These are phyloP conservation scores for Poecilia picta DNA, from an alignment of 2,797 vertebrate genomes.

Conservation along the genomic window DNA sequence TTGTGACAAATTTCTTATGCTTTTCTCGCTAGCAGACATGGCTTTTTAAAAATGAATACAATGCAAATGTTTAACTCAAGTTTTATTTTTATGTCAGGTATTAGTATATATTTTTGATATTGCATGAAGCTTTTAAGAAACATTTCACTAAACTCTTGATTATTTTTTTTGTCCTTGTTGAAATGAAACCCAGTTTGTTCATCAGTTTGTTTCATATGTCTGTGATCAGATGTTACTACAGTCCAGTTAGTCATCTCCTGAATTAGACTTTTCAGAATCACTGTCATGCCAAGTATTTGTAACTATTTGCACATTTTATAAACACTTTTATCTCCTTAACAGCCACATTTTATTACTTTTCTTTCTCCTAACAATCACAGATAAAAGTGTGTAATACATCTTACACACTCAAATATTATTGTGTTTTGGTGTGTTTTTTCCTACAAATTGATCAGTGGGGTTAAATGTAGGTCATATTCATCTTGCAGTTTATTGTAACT, in stretches of 20 bases:
- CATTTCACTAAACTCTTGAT: not conserved
- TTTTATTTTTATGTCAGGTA: not conserved
- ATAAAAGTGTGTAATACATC: not conserved
- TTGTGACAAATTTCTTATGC: not conserved
- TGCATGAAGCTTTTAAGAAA: not conserved
- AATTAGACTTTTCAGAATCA: not conserved
- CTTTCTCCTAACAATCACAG: not conserved
- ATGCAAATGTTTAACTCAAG: not conserved
- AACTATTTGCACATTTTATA: not conserved
- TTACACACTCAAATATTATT: not conserved
- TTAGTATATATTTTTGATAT: not conserved
- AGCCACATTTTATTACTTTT: not conserved
- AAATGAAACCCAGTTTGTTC: not conserved
- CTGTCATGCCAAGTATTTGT: not conserved
- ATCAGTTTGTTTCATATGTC: not conserved
- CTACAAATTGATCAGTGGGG: not conserved
- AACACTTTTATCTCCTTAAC: not conserved
- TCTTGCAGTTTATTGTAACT: not conserved
- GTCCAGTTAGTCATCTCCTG: not conserved
- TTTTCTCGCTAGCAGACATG: not conserved
- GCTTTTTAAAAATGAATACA: not conserved
- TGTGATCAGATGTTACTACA: not conserved
- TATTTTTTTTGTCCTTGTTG: not conserved
- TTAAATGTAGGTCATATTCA: not conserved
- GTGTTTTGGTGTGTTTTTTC: not conserved